Evolutionary conservation across 2,113 vertebrate species (phyloP), one percentile per base, ranked within the genome.

Genomic region (Phylloscopus trochiloides): DNA sequence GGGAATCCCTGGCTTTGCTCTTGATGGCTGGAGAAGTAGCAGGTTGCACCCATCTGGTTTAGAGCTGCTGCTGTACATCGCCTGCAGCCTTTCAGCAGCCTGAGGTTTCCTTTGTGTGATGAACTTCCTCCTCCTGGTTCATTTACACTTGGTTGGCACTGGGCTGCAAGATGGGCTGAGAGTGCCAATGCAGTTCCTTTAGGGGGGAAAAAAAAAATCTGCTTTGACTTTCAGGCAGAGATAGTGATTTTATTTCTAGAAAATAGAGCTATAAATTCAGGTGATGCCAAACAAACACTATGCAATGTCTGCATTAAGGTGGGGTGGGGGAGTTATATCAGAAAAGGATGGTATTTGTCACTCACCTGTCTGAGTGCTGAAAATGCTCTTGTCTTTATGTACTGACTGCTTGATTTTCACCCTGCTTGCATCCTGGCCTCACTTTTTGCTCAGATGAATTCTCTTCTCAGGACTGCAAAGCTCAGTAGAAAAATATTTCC

Each of bases 221-320:
- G 40, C 75, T 92, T 67, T 88, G 72, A 55, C 65, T 90, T 88
- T 36, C 63, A 88, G 65, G 59, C 36, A 84, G 59, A 92, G 32
- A 40, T 7, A 65, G 72, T 71, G 82, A 75, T 51, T 90, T 92
- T 83, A 71, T 90, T 92, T 74, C 76, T 86, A 74, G 75, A 71
- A 96, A 94, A 88, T 29, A 88, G 86, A 95, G 86, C 79, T 84
- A 68, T 88, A 96, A 96, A 92, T 67, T 32, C 6, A 3, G 32
- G 14, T 86, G 77, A 51, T 77, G 82, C 72, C 85, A 92, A 93
- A 77, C 42, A 92, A 92, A 74, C 17, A 19, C 59, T 65, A 14
- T 21, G 36, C 48, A 57, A 58, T 78, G 75, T 94, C 72, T 82
- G 40, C 34, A 32, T 92, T 77, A 77, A 71, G 68, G 85, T 86